phyloP scores from a whole-genome alignment of 2,113 vertebrate genomes.

The Chelonoidis abingdonii region DNA sequence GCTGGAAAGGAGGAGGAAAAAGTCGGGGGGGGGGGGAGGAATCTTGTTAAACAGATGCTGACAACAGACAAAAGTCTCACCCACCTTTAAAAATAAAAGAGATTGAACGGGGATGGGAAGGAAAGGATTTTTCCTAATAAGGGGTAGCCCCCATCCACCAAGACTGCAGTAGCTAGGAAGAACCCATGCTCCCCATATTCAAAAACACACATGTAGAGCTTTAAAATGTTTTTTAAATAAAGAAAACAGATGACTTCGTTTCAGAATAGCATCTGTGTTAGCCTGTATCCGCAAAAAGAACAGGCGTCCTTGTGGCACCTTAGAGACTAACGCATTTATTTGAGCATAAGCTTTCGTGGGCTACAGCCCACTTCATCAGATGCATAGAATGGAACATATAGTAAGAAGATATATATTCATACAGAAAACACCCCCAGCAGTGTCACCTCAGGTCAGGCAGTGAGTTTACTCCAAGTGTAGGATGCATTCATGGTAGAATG shows the following conservation, averaged over 20 bases:
- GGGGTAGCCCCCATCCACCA: not conserved
- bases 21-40: too few species aligned
- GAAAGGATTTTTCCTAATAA: not conserved
- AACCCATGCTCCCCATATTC: not conserved
- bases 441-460: not conserved
- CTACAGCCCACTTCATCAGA: too few species aligned
- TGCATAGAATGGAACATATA: too few species aligned
- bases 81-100: not conserved
- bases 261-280: too few species aligned
- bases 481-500: not conserved
- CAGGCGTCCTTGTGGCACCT: too few species aligned
- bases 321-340: too few species aligned
- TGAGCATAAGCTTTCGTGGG: too few species aligned
- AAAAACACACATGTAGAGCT: not conserved
- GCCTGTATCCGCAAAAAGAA: too few species aligned
- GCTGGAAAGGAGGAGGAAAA: not conserved
- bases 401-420: too few species aligned
- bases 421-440: not conserved
- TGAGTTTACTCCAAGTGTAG: not conserved
- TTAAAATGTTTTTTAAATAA: not conserved
- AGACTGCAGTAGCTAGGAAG: not conserved
- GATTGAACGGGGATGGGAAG: not conserved
- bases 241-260: not conserved
- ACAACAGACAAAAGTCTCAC: not conserved
- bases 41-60: too few species aligned